Base-by-base conservation (phyloP, 1,140 invertebrate genomes). In the Heliconius congener region DNA sequence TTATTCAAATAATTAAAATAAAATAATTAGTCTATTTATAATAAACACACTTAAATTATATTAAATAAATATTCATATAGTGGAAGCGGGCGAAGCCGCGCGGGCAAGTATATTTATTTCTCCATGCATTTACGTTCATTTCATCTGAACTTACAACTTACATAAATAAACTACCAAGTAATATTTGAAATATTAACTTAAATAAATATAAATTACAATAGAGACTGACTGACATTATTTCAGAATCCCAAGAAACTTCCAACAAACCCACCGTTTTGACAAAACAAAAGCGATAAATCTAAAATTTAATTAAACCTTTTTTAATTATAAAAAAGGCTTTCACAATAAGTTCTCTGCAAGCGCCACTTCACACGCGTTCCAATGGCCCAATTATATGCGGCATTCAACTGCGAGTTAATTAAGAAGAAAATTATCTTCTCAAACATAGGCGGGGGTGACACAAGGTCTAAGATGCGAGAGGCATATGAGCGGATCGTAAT, bases 341-440 rank as follows among this genome's bases (percentile, higher is more conserved):
- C n/a, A 39, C 73, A 75, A 71, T 80, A 77, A 39, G 70, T 76
- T 73, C 72, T 70, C 72, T 77, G 9, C 79, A 77, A 73, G 77
- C 50, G 80, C 76, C 84, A 85, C 79, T 85, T 87, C 85, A 85
- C 87, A 89, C 87, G 88, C 88, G 87, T 88, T 85, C 84, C 88
- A 83, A 93, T 90, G 88, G 86, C 80, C 88, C 90, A 91, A 93
- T 93, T 91, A 90, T 89, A 91, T 86, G 85, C 84, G 85, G 81
- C 80, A 91, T 89, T 89, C 87, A 87, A 84, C 85, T 86, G 86
- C 82, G 85, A 87, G 90, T 92, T 93, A 92, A 93, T 93, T 93
- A 93, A 89, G 88, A 90, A 91, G 91, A 91, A 93, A 93, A 93
- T 93, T 92, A 92, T 93, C 90, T 93, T 87, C 87, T 91, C 90